Conservation (phyloP, 92 coral and sea anemone genomes). For the Palythoa caribaeorum region DNA sequence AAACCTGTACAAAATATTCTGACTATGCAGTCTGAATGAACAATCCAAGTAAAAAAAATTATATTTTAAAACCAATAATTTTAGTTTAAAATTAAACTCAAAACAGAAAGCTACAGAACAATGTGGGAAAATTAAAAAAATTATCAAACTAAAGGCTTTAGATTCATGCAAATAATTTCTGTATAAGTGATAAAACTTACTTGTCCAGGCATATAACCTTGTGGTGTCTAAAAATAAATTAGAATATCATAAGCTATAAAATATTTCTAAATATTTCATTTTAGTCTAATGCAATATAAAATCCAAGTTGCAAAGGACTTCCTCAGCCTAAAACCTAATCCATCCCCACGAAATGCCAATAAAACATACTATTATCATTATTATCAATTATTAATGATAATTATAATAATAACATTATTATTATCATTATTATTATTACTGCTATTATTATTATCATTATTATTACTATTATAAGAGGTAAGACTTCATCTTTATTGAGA, state of each 20-base stretch:
- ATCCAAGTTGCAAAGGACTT: neutral
- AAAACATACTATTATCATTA: neutral
- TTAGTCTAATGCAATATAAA: neutral
- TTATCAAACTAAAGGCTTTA: too few relatives aligned
- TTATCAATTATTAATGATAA: neutral
- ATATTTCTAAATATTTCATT: neutral
- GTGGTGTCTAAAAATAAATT: slow-evolving; percentile 74
- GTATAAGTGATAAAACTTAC: slow-evolving; percentile 48
- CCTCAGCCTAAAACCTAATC: too few relatives aligned
- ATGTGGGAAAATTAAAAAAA: too few relatives aligned
- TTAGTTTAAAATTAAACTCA: neutral
- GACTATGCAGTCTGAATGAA: too few relatives aligned
- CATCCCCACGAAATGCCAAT: too few relatives aligned
- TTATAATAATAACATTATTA: neutral
- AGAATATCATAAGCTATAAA: neutral
- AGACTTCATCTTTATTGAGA: too few relatives aligned
- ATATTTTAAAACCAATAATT: neutral
- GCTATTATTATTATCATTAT: too few relatives aligned
- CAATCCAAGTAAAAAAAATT: too few relatives aligned
- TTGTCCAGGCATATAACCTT: slow-evolving; percentile 94
- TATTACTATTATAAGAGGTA: too few relatives aligned
- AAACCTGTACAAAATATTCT: neutral
- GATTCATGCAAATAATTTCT: neutral
- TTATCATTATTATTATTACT: neutral
- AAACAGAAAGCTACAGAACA: too few relatives aligned